Conservation (phyloP, 1,140 invertebrate species). For the Paraescarpia echinospica region DNA sequence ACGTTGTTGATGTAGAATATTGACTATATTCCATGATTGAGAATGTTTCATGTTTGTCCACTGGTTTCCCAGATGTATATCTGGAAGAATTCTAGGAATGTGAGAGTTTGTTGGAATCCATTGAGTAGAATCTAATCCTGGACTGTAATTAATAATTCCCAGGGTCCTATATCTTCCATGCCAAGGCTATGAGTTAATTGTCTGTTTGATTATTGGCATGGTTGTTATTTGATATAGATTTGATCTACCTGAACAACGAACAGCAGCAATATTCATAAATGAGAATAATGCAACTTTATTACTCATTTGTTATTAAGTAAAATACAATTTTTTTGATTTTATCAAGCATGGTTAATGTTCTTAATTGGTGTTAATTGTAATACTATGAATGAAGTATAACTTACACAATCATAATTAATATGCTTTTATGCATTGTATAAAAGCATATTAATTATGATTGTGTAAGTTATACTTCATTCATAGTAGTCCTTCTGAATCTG, state of each 20-base stretch:
- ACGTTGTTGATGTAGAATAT: neutral
- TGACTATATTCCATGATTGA: neutral
- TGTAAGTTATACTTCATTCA: neutral
- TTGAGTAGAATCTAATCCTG: no score
- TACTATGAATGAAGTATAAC: no score
- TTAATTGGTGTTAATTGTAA: neutral
- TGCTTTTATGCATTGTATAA: neutral
- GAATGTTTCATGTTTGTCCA: neutral
- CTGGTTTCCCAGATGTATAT: neutral
- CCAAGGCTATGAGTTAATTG: neutral
- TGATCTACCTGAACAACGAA: no score
- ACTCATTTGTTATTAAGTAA: neutral
- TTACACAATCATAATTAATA: no score
- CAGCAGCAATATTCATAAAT: neutral
- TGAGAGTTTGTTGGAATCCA: neutral
- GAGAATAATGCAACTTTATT: neutral
- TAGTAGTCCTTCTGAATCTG: neutral
- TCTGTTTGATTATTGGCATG: neutral
- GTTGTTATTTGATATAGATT: neutral
- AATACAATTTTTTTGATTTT: neutral
- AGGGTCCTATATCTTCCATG: neutral
- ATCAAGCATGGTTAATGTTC: neutral
- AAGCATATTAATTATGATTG: neutral
- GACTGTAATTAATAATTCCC: no score
- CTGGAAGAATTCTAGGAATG: neutral